These are phyloP conservation scores for Stenotaenia linearis DNA, from an alignment of 2,888 invertebrate genomes.

Conservation along the genomic window DNA sequence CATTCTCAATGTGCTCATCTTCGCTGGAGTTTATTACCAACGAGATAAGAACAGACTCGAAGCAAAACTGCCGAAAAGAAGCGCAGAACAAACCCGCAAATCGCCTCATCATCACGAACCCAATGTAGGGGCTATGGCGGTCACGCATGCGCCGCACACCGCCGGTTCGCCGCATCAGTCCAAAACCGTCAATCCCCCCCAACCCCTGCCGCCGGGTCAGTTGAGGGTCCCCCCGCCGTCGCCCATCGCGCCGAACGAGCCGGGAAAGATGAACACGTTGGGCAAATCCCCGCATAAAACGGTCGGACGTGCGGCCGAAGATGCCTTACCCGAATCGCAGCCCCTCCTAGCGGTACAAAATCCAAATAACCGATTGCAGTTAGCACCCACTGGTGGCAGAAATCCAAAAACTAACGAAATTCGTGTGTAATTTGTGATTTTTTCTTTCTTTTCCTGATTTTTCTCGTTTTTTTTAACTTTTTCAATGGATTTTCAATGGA, in stretches of 20 bases:
- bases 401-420: conserved; percentile 35
- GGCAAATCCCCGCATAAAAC: neutral
- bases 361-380: neutral
- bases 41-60: conserved; percentile 41
- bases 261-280: neutral
- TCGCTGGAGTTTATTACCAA: conserved; percentile 91
- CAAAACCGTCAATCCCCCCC: neutral
- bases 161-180: neutral
- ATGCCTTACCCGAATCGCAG: conserved; percentile 34
- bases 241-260: conserved; percentile 32
- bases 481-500: too few species aligned
- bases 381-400: neutral
- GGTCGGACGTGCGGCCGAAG: neutral
- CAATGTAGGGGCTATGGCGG: conserved; percentile 8
- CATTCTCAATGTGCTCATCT: conserved; percentile 85
- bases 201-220: neutral
- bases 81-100: neutral
- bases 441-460: neutral
- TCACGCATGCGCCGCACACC: neutral
- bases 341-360: conserved; percentile 30
- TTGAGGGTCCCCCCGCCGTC: conserved; percentile 35
- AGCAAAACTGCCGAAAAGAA: conserved; percentile 35
- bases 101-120: conserved; percentile 21
- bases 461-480: too few species aligned
- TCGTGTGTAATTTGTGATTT: conserved; percentile 32